Evolutionary conservation across 2,113 vertebrate genomes (phyloP).

Genomic region (Hydrochoerus hydrochaeris): DNA sequence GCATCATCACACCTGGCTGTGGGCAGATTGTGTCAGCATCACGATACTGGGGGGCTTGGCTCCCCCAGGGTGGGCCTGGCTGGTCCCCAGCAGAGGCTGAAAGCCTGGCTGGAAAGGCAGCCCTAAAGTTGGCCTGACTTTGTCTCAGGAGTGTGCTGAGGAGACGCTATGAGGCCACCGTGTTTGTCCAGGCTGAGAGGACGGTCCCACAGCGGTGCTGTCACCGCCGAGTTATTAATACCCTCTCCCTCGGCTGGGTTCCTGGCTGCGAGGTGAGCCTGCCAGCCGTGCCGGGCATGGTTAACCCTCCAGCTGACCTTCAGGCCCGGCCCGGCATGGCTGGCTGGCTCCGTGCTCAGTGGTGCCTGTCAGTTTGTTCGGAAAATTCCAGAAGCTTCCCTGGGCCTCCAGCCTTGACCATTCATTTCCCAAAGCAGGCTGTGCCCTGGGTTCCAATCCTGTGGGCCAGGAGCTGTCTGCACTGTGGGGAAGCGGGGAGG

Average conservation of each 20-base stretch:
- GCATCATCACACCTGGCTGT: too few species aligned
- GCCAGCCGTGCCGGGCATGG: neutral
- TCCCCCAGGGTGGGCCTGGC: neutral
- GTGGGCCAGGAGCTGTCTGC: neutral
- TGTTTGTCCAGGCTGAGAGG: neutral
- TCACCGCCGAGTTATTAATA: constrained; percentile 70
- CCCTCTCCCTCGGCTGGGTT: neutral
- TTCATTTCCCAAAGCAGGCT: neutral
- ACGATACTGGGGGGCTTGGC: neutral
- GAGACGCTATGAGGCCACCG: neutral
- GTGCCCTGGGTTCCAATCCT: neutral
- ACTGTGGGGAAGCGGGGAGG: neutral
- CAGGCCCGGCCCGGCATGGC: neutral
- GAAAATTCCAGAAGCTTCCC: neutral
- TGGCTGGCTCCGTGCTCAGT: neutral
- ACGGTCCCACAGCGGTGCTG: neutral
- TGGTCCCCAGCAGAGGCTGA: neutral
- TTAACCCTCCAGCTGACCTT: constrained; percentile 54
- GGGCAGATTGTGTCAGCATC: neutral
- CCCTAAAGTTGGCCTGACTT: neutral
- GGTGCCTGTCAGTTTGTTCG: neutral
- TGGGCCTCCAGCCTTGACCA: neutral
- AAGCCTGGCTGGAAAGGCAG: neutral
- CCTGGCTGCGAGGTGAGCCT: neutral
- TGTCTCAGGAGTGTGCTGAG: neutral